Percentiles rank a stretch among this genome's conserved stretches.
phyloP scores from a whole-genome alignment of 1,140 invertebrate genomes.

The Oryctes rhinoceros region DNA sequence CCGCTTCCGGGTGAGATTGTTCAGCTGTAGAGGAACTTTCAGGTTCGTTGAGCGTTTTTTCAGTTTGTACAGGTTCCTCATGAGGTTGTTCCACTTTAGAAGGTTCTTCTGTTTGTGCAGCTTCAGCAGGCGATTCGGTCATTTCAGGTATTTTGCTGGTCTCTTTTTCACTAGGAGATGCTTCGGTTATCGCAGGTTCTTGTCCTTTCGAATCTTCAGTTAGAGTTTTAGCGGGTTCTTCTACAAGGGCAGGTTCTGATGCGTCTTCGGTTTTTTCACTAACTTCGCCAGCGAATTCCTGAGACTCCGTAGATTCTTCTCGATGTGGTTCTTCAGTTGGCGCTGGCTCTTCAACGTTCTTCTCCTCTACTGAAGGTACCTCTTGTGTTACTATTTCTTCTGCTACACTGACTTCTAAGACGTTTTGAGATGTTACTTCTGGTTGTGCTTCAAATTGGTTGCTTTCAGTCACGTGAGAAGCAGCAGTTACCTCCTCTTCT shows the following conservation, averaged over 20 bases:
- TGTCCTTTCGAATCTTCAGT: too few species aligned
- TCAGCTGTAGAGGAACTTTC: constrained; percentile 23
- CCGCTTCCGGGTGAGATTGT: constrained; percentile 11
- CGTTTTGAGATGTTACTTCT: neutral
- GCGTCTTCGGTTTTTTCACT: neutral
- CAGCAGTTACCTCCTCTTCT: neutral
- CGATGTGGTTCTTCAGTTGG: neutral
- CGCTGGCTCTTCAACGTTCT: neutral
- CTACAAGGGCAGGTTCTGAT: too few species aligned
- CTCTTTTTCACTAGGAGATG: too few species aligned
- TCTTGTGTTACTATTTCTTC: neutral
- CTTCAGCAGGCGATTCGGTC: constrained; percentile 18
- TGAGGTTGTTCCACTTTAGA: neutral
- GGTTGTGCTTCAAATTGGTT: neutral
- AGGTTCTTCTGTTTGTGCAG: constrained; percentile 18
- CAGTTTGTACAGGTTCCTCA: constrained; percentile 18
- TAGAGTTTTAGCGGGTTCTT: too few species aligned
- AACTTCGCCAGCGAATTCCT: too few species aligned
- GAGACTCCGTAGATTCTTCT: too few species aligned
- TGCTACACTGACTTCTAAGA: neutral
- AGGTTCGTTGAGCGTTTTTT: constrained; percentile 12
- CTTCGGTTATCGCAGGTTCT: too few species aligned
- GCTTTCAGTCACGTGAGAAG: neutral
- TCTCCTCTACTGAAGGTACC: constrained; percentile 40
- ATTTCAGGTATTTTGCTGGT: too few species aligned